These are phyloP conservation scores for Maniola hyperantus DNA, from an alignment of 2,888 invertebrate species.

Conservation along the genomic window DNA sequence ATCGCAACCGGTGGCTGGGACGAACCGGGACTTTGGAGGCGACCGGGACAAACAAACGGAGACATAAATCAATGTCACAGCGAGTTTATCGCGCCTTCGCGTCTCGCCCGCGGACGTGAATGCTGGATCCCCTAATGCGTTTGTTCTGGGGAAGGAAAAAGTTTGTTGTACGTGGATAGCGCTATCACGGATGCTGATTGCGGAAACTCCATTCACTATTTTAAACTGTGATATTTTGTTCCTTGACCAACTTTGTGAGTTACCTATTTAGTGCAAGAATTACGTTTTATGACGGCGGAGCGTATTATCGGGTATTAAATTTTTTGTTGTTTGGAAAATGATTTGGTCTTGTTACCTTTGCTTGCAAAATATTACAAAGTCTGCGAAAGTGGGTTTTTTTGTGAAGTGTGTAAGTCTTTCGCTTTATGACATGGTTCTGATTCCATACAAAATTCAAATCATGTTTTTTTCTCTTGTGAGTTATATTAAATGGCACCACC, in stretches of 20 bases:
- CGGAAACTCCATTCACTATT: constrained; percentile 44
- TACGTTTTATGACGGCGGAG: neutral
- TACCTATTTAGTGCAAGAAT: neutral
- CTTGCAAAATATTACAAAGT: neutral
- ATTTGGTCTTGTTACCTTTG: neutral
- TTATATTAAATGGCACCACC: too few relatives aligned
- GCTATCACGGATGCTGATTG: constrained; percentile 41
- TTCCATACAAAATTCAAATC: too few relatives aligned
- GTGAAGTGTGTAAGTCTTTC: neutral
- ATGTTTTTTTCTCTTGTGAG: too few relatives aligned
- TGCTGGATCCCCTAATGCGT: constrained; percentile 70
- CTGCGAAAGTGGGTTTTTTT: neutral
- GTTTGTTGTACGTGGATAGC: constrained; percentile 43
- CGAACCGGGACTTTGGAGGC: constrained; percentile 61
- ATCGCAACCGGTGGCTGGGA: constrained; percentile 68
- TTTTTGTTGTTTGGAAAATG: neutral
- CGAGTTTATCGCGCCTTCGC: constrained; percentile 73
- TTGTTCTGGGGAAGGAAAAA: constrained; percentile 60
- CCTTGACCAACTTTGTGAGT: constrained; percentile 4
- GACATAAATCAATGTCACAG: constrained; percentile 80
- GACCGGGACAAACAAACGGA: constrained; percentile 76
- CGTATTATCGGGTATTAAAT: neutral
- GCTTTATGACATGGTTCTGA: neutral
- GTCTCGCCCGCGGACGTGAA: constrained; percentile 58
- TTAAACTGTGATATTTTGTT: constrained; percentile 38